phyloP scores from a whole-genome alignment of 1,140 invertebrate genomes.

The Zaprionus davidi region DNA sequence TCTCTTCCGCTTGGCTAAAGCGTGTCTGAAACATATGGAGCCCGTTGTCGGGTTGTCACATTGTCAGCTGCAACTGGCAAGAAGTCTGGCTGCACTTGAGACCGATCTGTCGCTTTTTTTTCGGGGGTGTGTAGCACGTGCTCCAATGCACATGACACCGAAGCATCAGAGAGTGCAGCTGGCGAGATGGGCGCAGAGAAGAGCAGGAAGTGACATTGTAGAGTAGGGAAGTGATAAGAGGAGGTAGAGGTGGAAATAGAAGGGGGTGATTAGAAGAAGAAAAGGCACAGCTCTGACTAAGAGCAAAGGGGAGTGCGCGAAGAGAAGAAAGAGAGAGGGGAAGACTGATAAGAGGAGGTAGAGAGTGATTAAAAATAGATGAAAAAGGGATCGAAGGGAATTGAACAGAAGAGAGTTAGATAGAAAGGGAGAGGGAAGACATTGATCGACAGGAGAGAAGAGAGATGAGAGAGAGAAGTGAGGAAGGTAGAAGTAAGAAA shows the following conservation, averaged over 20 bases:
- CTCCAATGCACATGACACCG: slow-evolving; percentile 76
- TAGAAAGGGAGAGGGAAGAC: background rate
- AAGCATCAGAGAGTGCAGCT: slow-evolving; percentile 47
- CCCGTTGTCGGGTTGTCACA: slow-evolving; percentile 26
- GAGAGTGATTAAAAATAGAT: background rate
- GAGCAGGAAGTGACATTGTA: slow-evolving; percentile 45
- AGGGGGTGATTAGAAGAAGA: background rate
- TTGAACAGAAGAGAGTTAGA: too few species aligned
- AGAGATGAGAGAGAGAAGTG: background rate
- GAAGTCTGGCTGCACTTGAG: slow-evolving; percentile 61
- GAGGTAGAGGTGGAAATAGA: background rate
- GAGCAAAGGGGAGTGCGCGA: too few species aligned
- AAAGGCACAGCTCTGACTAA: too few species aligned
- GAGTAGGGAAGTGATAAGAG: background rate
- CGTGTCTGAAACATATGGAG: slow-evolving; percentile 78
- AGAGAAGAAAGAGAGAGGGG: too few species aligned
- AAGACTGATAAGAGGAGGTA: background rate
- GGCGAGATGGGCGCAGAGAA: slow-evolving; percentile 9
- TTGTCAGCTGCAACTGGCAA: slow-evolving; percentile 59
- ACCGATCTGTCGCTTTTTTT: slow-evolving; percentile 40
- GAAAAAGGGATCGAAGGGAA: background rate
- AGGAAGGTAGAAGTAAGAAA: too few species aligned
- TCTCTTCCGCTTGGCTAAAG: slow-evolving; percentile 81
- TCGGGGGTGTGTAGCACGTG: slow-evolving; percentile 68
- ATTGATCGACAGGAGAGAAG: background rate